Conservation (phyloP, 1,140 invertebrate genomes). For the Sogatella furcifera region DNA sequence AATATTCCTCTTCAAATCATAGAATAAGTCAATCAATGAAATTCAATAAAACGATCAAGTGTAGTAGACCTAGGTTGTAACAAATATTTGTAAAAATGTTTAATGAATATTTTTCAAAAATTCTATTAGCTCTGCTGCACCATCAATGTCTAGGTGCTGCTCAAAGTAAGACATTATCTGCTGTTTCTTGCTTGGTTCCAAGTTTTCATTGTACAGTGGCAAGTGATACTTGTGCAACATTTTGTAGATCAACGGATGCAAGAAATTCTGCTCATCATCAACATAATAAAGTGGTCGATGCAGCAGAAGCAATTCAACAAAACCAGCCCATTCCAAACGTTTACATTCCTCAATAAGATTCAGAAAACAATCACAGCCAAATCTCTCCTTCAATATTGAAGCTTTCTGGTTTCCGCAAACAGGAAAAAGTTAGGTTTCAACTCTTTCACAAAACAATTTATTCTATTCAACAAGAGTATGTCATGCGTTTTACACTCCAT, state of each 20-base stretch:
- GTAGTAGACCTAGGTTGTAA: too few relatives aligned
- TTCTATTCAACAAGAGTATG: neutral
- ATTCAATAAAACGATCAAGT: too few relatives aligned
- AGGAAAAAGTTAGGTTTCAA: neutral
- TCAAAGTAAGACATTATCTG: too few relatives aligned
- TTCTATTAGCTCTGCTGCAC: too few relatives aligned
- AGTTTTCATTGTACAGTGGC: neutral
- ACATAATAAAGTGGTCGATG: neutral
- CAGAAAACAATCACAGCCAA: neutral
- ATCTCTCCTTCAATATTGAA: neutral
- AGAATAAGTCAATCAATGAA: too few relatives aligned
- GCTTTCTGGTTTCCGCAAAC: neutral
- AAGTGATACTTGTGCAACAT: neutral
- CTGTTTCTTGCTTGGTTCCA: neutral
- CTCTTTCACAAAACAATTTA: neutral
- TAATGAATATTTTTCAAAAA: too few relatives aligned
- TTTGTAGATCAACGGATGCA: neutral
- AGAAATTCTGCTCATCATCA: neutral
- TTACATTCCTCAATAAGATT: too few relatives aligned
- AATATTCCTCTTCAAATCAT: too few relatives aligned
- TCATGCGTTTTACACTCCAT: neutral
- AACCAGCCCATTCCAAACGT: neutral
- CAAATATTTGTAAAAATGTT: too few relatives aligned
- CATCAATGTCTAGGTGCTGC: too few relatives aligned
- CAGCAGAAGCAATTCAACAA: neutral